Conservation (phyloP, 2,113 vertebrate species). For the Phalacrocorax brasilianus region DNA sequence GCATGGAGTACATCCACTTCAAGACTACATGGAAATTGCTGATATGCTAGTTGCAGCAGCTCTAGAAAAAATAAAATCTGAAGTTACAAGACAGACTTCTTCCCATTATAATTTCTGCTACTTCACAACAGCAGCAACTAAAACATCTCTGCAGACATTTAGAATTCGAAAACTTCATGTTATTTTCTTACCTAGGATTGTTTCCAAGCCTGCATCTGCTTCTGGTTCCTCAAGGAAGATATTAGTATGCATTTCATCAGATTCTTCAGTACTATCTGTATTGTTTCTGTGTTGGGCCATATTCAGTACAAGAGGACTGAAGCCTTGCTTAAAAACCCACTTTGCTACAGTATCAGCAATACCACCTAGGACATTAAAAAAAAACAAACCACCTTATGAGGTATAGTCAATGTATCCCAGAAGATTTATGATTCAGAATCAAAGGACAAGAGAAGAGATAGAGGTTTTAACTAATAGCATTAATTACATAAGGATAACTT, state of each 20-base stretch:
- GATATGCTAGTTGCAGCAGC: constrained; percentile 80
- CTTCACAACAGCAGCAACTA: not conserved
- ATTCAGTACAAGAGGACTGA: constrained; percentile 79
- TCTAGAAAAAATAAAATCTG: constrained; percentile 69
- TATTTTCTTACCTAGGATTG: constrained; percentile 65
- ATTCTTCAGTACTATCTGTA: constrained; percentile 46
- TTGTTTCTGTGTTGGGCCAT: constrained; percentile 70
- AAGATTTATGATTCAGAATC: not conserved
- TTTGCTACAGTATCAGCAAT: constrained; percentile 93
- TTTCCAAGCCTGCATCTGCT: constrained; percentile 55
- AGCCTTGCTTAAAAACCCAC: constrained; percentile 90
- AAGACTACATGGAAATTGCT: constrained; percentile 92
- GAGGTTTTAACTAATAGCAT: not conserved
- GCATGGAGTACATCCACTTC: constrained; percentile 88
- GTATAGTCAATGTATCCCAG: not conserved
- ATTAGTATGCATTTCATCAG: not conserved
- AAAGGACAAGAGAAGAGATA: not conserved
- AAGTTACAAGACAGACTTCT: not conserved
- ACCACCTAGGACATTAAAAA: constrained; percentile 76
- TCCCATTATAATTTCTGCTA: not conserved
- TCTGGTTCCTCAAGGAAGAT: constrained; percentile 26
- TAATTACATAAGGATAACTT: not conserved
- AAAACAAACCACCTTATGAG: not conserved
- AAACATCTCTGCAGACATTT: not conserved
- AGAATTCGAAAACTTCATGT: not conserved